Evolutionary conservation across 2,888 invertebrate species (phyloP).

Genomic region (Epinotia demarniana): DNA sequence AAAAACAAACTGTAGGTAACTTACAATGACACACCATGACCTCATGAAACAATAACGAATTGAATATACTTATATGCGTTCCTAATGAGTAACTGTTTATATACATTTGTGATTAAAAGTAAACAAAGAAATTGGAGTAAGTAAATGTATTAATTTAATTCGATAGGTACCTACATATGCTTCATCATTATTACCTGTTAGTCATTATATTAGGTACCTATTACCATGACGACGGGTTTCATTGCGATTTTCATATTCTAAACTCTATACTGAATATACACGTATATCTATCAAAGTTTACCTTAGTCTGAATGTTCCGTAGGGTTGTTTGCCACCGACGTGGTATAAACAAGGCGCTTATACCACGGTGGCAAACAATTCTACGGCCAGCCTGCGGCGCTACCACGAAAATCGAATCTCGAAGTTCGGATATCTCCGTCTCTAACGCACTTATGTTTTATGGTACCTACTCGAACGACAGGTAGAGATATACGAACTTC

Average conservation of each 20-base stretch:
- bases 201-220: neutral
- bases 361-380: too few relatives aligned
- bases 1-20: constrained; percentile 17
- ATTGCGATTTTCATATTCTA: neutral
- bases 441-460: too few relatives aligned
- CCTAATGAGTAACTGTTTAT: constrained; percentile 25
- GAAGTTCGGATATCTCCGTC: too few relatives aligned
- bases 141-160: constrained; percentile 1
- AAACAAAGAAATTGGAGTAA: constrained; percentile 17
- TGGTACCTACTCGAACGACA: too few relatives aligned
- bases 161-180: neutral
- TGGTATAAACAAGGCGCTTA: too few relatives aligned
- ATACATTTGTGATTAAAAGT: constrained; percentile 14
- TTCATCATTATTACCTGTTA: constrained; percentile 4
- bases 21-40: constrained; percentile 18
- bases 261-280: too few relatives aligned
- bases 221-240: neutral
- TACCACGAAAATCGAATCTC: too few relatives aligned
- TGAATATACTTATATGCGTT: constrained; percentile 18
- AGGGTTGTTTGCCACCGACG: too few relatives aligned
- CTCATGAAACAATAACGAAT: constrained; percentile 21
- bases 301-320: too few relatives aligned
- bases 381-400: too few relatives aligned
- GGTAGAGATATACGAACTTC: too few relatives aligned
- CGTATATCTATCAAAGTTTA: neutral